Conservation (phyloP, 2,113 vertebrate species). For the Mus spicilegus region DNA sequence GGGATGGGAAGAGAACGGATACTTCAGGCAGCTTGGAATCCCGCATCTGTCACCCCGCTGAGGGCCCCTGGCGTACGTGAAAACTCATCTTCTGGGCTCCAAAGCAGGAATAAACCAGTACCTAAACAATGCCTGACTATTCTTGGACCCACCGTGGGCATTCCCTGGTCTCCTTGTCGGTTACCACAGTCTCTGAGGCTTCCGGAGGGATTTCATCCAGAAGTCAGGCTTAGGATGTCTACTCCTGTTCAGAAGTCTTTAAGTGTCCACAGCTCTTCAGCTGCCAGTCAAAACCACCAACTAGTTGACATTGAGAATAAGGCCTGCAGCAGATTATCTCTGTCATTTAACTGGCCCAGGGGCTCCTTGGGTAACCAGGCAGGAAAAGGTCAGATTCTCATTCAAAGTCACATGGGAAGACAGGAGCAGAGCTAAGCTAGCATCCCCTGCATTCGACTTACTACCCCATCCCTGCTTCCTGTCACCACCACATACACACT, state of each 20-base stretch:
- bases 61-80: not conserved
- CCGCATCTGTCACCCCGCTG: not conserved
- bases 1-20: not conserved
- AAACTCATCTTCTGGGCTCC: not conserved
- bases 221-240: not conserved
- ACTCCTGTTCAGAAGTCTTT: not conserved
- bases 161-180: not conserved
- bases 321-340: not conserved
- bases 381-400: not conserved
- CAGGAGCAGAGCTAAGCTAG: not conserved
- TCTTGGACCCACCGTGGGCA: not conserved
- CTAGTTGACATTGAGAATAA: not conserved
- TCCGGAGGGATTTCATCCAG: not conserved
- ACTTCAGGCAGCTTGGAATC: not conserved
- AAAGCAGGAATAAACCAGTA: too few species aligned
- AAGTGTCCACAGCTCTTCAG: not conserved
- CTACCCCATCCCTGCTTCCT: not conserved
- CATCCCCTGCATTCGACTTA: not conserved
- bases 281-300: not conserved
- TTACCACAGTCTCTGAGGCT: not conserved
- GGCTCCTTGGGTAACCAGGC: not conserved
- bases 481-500: not conserved
- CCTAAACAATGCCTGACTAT: not conserved
- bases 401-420: constrained; percentile 3
- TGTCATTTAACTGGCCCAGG: not conserved